Evolutionary conservation across 2,797 vertebrate species (phyloP).

Genomic region (Cyclura pinguis): DNA sequence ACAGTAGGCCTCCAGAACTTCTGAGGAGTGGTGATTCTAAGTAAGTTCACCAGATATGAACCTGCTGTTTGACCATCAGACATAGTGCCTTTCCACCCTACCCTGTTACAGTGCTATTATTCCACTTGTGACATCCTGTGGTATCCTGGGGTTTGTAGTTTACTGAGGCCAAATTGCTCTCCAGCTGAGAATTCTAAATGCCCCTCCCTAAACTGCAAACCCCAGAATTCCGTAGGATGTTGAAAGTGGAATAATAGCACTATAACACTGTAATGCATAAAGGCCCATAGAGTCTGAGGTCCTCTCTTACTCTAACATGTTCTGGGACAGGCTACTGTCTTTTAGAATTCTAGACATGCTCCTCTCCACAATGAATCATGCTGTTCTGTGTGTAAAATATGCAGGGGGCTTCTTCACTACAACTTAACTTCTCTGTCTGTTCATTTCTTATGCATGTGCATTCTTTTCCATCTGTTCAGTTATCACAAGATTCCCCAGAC

Average conservation of each 20-base stretch:
- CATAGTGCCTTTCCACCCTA: too few relatives aligned
- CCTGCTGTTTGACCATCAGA: not conserved
- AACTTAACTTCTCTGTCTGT: slow-evolving; percentile 52
- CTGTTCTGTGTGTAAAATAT: too few relatives aligned
- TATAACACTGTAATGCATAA: too few relatives aligned
- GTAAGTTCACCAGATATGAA: not conserved
- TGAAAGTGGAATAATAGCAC: too few relatives aligned
- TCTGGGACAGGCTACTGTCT: not conserved
- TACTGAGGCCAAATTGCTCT: too few relatives aligned
- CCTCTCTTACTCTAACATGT: not conserved
- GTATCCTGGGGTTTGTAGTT: too few relatives aligned
- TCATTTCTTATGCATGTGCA: slow-evolving; percentile 56
- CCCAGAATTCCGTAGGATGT: too few relatives aligned
- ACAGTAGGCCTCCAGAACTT: not conserved
- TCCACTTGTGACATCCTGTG: too few relatives aligned
- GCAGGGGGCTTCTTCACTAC: slow-evolving; percentile 48
- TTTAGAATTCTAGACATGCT: slow-evolving; percentile 20
- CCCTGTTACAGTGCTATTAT: too few relatives aligned
- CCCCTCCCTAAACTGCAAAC: too few relatives aligned
- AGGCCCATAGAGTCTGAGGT: too few relatives aligned
- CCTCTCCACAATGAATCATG: not conserved
- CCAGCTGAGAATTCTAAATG: too few relatives aligned
- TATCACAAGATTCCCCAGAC: slow-evolving; percentile 84
- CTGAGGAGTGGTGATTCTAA: not conserved
- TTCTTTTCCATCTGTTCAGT: slow-evolving; percentile 64